These are phyloP conservation scores for Liasis olivaceus DNA, from an alignment of 2,797 vertebrate species.

Conservation along the genomic window DNA sequence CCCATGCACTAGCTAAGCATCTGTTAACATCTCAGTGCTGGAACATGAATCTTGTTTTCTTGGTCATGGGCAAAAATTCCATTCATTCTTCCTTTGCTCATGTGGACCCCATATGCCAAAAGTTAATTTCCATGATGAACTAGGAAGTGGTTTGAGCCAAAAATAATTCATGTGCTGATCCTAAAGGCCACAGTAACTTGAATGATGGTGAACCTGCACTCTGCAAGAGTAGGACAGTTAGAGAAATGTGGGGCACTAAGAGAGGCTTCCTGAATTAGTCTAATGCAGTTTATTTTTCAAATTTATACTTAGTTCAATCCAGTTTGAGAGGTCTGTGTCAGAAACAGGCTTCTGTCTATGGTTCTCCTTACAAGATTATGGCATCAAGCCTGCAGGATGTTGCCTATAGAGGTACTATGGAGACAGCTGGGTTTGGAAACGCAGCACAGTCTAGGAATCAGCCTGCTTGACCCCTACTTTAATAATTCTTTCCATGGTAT, in stretches of 20 bases:
- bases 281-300: not conserved
- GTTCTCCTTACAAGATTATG: not conserved
- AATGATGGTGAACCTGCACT: accelerated
- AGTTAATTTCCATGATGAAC: not conserved
- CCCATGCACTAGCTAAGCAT: not conserved
- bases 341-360: not conserved
- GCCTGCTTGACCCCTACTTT: too few species aligned
- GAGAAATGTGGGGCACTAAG: not conserved
- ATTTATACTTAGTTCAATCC: not conserved
- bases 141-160: not conserved
- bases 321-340: not conserved
- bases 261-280: not conserved
- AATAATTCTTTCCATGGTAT: too few species aligned
- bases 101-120: slow-evolving; percentile 1
- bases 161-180: not conserved
- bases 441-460: too few species aligned
- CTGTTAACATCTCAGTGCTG: not conserved
- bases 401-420: not conserved
- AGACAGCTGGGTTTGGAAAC: too few species aligned
- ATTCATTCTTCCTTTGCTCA: not conserved
- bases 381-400: not conserved
- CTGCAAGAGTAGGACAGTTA: not conserved
- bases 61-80: slow-evolving; percentile 16
- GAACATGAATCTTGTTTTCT: slow-evolving; percentile 5
- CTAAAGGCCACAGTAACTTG: not conserved